Evolutionary conservation across 2,888 invertebrate genomes (phyloP).

Genomic region (Zootermopsis nevadensis): DNA sequence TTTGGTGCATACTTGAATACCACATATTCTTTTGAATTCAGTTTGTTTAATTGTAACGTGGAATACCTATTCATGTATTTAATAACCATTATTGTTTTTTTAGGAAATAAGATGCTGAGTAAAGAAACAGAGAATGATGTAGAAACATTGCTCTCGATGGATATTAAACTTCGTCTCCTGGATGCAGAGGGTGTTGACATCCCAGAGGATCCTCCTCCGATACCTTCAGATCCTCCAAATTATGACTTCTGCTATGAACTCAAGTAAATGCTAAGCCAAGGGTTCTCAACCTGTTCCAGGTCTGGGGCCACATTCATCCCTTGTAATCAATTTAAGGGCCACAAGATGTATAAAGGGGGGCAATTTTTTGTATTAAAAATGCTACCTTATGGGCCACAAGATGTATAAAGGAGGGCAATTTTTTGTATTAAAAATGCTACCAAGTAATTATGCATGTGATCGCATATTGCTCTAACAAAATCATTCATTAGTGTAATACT

Average conservation of each 20-base stretch:
- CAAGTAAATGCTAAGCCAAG: slow-evolving; percentile 65
- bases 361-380: too few species aligned
- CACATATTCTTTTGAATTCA: background rate
- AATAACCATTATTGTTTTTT: slow-evolving; percentile 46
- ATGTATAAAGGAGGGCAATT: too few species aligned
- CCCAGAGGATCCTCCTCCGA: slow-evolving; percentile 90
- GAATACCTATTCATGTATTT: background rate
- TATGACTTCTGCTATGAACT: slow-evolving; percentile 87
- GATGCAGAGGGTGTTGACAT: slow-evolving; percentile 96
- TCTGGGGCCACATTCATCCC: too few species aligned
- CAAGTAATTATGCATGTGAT: too few species aligned
- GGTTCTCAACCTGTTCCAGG: too few species aligned
- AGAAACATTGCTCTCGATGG: slow-evolving; percentile 93
- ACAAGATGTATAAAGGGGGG: too few species aligned
- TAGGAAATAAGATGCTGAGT: slow-evolving; percentile 87
- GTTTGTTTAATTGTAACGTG: background rate
- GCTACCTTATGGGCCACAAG: too few species aligned
- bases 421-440: too few species aligned
- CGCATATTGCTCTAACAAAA: too few species aligned
- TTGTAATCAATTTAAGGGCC: too few species aligned
- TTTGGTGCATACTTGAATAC: background rate
- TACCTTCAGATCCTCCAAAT: slow-evolving; percentile 93
- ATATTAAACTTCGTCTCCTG: slow-evolving; percentile 90
- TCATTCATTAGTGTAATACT: too few species aligned
- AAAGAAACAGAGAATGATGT: slow-evolving; percentile 89